These are phyloP conservation scores for Rotaria sp. DNA, from an alignment of 2,888 invertebrate species.

Conservation along the genomic window DNA sequence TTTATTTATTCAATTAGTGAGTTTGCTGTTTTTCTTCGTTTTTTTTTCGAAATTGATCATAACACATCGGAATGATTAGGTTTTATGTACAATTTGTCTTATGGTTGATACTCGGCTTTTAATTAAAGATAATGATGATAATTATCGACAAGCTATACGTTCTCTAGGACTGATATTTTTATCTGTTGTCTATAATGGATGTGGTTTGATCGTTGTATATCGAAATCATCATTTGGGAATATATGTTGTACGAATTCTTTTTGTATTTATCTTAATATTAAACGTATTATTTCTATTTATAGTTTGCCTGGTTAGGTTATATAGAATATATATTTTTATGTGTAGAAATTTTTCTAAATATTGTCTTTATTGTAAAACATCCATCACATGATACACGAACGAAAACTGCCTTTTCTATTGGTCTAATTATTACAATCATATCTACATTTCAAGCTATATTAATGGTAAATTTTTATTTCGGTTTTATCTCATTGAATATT, in stretches of 20 bases:
- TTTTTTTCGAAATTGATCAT: background rate
- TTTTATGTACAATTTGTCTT: background rate
- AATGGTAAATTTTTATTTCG: background rate
- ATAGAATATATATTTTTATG: background rate
- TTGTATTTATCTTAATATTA: background rate
- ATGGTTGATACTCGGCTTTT: background rate
- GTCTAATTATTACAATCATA: background rate
- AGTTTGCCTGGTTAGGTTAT: background rate
- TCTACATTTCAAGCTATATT: background rate
- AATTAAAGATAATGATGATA: background rate
- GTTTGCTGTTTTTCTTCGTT: no score
- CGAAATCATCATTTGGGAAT: background rate
- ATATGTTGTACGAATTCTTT: background rate
- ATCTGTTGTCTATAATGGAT: background rate
- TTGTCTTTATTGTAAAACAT: background rate
- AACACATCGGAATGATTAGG: background rate
- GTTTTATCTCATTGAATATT: background rate
- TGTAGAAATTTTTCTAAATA: background rate
- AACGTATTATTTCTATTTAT: background rate
- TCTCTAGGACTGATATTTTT: background rate
- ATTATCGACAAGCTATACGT: background rate
- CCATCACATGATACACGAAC: background rate
- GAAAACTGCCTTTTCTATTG: background rate
- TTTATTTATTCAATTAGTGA: background rate
- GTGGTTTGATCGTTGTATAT: background rate